These are phyloP conservation scores for Apogon talboti DNA, from an alignment of 2,797 vertebrate species.

Conservation along the genomic window DNA sequence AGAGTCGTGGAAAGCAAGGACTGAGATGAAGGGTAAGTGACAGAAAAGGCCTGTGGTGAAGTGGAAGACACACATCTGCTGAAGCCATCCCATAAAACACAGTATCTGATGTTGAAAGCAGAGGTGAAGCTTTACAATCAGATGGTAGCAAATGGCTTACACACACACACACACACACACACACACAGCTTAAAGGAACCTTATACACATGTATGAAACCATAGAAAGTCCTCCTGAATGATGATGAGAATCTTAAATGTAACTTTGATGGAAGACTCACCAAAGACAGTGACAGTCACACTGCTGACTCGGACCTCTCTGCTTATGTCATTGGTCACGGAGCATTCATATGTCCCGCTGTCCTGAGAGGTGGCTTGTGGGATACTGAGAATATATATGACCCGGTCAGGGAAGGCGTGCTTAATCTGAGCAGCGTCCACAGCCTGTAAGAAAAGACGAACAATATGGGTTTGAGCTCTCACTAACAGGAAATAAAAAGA, in stretches of 20 bases:
- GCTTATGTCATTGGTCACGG: slow-evolving; percentile 81
- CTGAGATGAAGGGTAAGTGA: slow-evolving; percentile 13
- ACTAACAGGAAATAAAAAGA: slow-evolving; percentile 1
- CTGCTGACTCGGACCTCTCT: slow-evolving; percentile 83
- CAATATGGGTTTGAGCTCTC: slow-evolving; percentile 5
- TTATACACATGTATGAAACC: slow-evolving; percentile 36
- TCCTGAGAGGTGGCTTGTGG: slow-evolving; percentile 87
- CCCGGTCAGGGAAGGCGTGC: slow-evolving; percentile 58
- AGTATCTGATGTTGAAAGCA: slow-evolving; percentile 79
- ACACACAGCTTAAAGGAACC: slow-evolving; percentile 34
- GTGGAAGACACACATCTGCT: slow-evolving; percentile 76
- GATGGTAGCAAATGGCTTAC: slow-evolving; percentile 54
- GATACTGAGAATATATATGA: slow-evolving; percentile 89
- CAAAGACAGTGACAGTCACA: slow-evolving; percentile 87
- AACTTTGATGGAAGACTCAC: slow-evolving; percentile 75
- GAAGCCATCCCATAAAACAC: slow-evolving; percentile 72
- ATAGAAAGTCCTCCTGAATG: slow-evolving; percentile 27
- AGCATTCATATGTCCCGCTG: slow-evolving; percentile 91
- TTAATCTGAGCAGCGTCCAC: slow-evolving; percentile 69
- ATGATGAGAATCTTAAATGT: slow-evolving; percentile 36
- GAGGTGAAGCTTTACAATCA: slow-evolving; percentile 61
- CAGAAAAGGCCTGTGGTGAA: slow-evolving; percentile 22
- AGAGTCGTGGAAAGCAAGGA: neutral
- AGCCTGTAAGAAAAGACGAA: slow-evolving; percentile 80
- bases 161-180: slow-evolving; percentile 45